Base-by-base conservation (phyloP, 2,888 invertebrate genomes). In the Drosophila seclusa region DNA sequence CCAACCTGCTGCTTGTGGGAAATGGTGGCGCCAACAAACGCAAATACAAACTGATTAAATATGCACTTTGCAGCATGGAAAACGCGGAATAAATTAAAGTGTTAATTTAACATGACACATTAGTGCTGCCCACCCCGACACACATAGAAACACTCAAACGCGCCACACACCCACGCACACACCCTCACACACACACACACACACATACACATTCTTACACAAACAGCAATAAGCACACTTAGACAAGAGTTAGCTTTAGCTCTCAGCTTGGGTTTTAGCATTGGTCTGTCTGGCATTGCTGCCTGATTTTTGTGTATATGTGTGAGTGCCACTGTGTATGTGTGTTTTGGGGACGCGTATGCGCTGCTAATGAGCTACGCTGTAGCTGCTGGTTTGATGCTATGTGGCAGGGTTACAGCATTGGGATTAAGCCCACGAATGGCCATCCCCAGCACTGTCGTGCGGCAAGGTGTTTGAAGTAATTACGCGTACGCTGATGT, bases 81-180 rank as follows among this genome's bases (percentile, higher is more conserved):
- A 84, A 88, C 90, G 91, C 91, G 90, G 90, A 91, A 89, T 89
- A 91, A 90, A 89, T 89, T 89, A 89, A 89, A 91, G 91, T 90
- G 89, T 89, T 89, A 89, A 89, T 89, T 89, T 90, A 87, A 89
- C 91, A 89, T 89, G 89, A 89, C 89, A 91, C 91, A 89, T 89
- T 91, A 89, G 89, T 82, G 88, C 73, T 78, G 66, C 78, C 69
- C 78, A 79, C 72, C 58, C 72, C 73, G 73, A 69, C 42, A 65
- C 57, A 76, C n/a, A 42, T 62, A 50, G 42, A 52, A 55, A 61
- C 60, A 58, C 68, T 69, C 29, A 59, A 52, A 55, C 54, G 42
- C 62, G 45, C 74, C 63, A 59, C 57, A 52, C 77, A 73, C 71
- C 48, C 58, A 57, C 54, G 61, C 58, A 55, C 55, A 52, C 67